Conservation (phyloP, 2,113 vertebrate species). For the Zingel zingel region DNA sequence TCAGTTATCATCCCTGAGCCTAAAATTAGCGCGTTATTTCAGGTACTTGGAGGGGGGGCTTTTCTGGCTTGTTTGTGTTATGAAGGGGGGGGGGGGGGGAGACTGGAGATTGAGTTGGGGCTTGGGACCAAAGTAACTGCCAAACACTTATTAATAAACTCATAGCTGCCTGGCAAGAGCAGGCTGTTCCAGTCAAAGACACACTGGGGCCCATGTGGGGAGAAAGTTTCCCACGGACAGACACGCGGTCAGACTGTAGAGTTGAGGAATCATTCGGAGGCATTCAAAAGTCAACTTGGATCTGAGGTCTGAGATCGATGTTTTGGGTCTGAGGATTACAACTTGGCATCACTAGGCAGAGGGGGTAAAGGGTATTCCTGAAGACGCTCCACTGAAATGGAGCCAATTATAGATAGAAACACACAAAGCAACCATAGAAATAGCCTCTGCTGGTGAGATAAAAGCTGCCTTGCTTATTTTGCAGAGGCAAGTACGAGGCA, state of each 20-base stretch:
- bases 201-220: slow-evolving; percentile 29
- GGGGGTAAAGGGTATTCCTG: slow-evolving; percentile 24
- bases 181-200: slow-evolving; percentile 70
- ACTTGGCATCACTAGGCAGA: slow-evolving; percentile 7
- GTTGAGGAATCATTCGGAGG: slow-evolving; percentile 9
- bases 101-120: slow-evolving; percentile 39
- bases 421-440: slow-evolving; percentile 40
- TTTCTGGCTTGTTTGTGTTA: slow-evolving; percentile 66
- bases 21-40: slow-evolving; percentile 66
- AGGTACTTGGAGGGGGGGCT: background rate
- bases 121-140: slow-evolving; percentile 65
- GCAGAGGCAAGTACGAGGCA: background rate
- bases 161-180: slow-evolving; percentile 71
- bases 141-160: slow-evolving; percentile 78
- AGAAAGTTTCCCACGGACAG: slow-evolving; percentile 62
- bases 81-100: slow-evolving; percentile 25
- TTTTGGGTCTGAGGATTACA: slow-evolving; percentile 26
- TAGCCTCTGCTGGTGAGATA: slow-evolving; percentile 10
- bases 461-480: slow-evolving; percentile 16
- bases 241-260: slow-evolving; percentile 8
- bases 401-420: slow-evolving; percentile 21
- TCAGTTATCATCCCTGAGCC: slow-evolving; percentile 43
- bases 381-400: slow-evolving; percentile 20
- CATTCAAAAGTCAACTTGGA: slow-evolving; percentile 20
- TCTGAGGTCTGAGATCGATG: slow-evolving; percentile 33